These are phyloP conservation scores for Clostera curtula DNA, from an alignment of 2,888 invertebrate genomes.

Conservation along the genomic window DNA sequence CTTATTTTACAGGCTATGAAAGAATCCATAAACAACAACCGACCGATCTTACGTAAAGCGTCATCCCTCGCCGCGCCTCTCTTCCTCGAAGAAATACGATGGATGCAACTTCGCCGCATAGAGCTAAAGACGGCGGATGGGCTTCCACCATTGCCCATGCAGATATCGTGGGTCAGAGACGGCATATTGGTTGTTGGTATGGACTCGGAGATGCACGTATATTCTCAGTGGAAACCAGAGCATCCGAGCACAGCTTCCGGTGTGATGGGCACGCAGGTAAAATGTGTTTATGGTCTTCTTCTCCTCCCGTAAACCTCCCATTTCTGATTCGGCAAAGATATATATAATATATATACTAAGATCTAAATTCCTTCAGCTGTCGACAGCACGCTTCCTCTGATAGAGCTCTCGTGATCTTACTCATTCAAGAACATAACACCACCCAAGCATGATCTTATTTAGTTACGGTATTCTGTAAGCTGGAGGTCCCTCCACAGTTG, in stretches of 20 bases:
- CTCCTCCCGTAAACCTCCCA: not conserved
- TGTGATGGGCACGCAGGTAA: constrained; percentile 40
- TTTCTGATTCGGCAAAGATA: not conserved
- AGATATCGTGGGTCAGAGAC: constrained; percentile 98
- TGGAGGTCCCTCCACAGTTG: no score
- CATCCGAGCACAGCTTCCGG: constrained; percentile 43
- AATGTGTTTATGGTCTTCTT: not conserved
- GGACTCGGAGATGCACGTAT: constrained; percentile 99
- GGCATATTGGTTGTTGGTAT: constrained; percentile 98
- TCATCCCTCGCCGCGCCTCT: constrained; percentile 93
- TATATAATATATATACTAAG: not conserved
- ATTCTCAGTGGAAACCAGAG: constrained; percentile 96
- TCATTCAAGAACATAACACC: no score
- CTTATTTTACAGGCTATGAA: constrained; percentile 78
- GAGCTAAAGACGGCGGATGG: constrained; percentile 96
- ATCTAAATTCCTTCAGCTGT: no score
- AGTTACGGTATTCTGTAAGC: no score
- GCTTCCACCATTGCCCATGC: constrained; percentile 97
- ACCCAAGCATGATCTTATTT: no score
- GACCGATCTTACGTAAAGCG: constrained; percentile 91
- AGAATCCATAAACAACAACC: constrained; percentile 87
- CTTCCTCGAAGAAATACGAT: constrained; percentile 93
- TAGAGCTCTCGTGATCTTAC: no score
- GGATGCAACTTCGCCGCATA: constrained; percentile 96
- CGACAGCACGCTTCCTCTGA: no score